Evolutionary conservation across 2,113 vertebrate species (phyloP), one percentile per base, ranked within the genome.

Genomic region (Uria aalge): DNA sequence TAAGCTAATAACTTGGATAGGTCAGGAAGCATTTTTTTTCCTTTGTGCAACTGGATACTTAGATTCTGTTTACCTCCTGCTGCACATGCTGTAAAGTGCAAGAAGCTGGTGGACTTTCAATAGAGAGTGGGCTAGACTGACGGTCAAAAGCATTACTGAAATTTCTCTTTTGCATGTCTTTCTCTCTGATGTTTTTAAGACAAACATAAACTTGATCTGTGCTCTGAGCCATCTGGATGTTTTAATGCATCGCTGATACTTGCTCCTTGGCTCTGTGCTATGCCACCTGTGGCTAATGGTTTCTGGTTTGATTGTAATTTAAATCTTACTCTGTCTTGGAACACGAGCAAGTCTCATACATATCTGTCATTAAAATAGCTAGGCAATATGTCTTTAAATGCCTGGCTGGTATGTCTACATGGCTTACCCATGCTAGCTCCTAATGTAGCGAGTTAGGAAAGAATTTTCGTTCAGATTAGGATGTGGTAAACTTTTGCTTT

Each of bases 241-340:
- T 94, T 87, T 81, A 71, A 29, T 71, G 77, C 38, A 14, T 69
- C 0, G 0, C 36, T 84, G 77, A 45, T 93, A 53, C 55, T 89
- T 87, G 73, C 47, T 82, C 24, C 56, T 80, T 91, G 80, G 68
- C 76, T 93, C 55, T 84, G 27, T 91, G n/a, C 52, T 92, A 3
- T 91, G 55, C 77, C 56, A 59, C 60, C 66, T 85, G 77, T 85
- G 81, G 60, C 66, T 88, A 55, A 62, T 41, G 24, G 38, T 81
- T 96, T 95, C 74, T 92, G 56, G 74, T 94, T 88, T 47, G 60
- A 56, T 40, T 82, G 40, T 59, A 78, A 36, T 85, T 94, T 82
- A 73, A 71, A 41, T 93, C 30, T 81, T 69, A 34, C 36, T 85
- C 50, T 62, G 36, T 56, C 22, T 92, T 76, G 62, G 30, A 88